Evolutionary conservation across 2,797 vertebrate species (phyloP), one percentile per base, ranked within the genome.

Genomic region (Acipenser ruthenus): DNA sequence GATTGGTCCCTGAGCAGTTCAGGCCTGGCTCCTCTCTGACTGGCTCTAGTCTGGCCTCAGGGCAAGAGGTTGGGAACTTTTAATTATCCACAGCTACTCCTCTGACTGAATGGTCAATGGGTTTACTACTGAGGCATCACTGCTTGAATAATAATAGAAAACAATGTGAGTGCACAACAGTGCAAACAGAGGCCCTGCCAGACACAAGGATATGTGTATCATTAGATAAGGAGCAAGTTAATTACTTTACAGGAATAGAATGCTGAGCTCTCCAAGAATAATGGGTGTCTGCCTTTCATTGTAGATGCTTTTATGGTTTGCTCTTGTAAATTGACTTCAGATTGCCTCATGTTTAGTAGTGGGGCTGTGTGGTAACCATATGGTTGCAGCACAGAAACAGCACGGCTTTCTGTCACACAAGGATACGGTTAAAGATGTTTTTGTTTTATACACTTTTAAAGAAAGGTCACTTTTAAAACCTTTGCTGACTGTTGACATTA

Each of bases 11-110:
- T 66, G 77, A 75, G 77, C 83, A 84, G 80, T 76, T 82, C 66
- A 73, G 81, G 71, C 80, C 78, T 81, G 83, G 83, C 84, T 86
- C 83, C 85, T 84, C 83, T 85, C 79, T 75, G 88, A 90, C 88
- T 88, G 84, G 84, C 84, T 86, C 77, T 82, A 78, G 78, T 80
- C 80, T 80, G 74, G 84, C 85, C 87, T 84, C 80, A 89, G 90
- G 88, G 84, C 86, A 79, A 87, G 88, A 91, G 90, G 90, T 90
- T 86, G 88, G 88, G 92, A 94, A 93, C 91, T 94, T 94, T 93
- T 94, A 94, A 96, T 95, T 94, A 94, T 90, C 90, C 80, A 10
- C 85, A 88, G 87, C 81, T 84, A 82, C 86, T 79, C 82, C 79
- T 78, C 84, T 87, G 85, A 84, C 89, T 88, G 87, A 91, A 91